Base-by-base conservation (phyloP, 1,140 invertebrate species). In the Helicoverpa zea region DNA sequence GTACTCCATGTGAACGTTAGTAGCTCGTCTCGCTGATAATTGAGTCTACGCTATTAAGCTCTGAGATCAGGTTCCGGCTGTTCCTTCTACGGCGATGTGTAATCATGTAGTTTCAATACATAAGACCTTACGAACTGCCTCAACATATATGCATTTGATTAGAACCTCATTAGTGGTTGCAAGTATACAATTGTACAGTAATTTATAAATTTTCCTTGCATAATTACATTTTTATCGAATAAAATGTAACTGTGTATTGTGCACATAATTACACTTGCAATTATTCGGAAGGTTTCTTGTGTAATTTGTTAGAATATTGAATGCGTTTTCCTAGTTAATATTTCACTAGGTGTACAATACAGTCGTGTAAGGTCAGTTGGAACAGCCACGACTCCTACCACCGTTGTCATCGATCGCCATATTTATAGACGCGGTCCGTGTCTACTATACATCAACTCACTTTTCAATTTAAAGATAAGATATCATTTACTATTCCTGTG, bases 11-110 rank as follows among this genome's bases (percentile, higher is more conserved):
- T 68, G 63, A 79, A 68, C 35, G 63, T 63, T 73, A 18, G 16
- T 23, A 16, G 35, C 61, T 78, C 51, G 64, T 58, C 63, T 70
- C 52, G 12, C 52, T 49, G 56, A 43, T 75, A 75, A 75, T 73
- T 73, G 29, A 56, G 14, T 61, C 30, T 61, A 75, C 56, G 73
- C 73, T 75, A 61, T 18, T 61, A 61, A 58, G 58, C 73, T 61
- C 29, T 14, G 18, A 61, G 58, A 61, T 75, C 56, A 35, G n/a
- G 52, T 54, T 58, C 73, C 54, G 52, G 12, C 35, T 49, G 72
- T 74, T 23, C 16, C 73, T 58, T 18, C 13, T n/a, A 61, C 43
- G 14, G 23, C 12, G 49, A 10, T 68, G n/a, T 51, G 66, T 54
- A 54, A 51, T 68, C 35, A 64, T 68, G 12, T 68, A 68, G 10